Percentiles rank a stretch among this genome's conserved stretches.
These are phyloP conservation scores for Poecile montanus DNA, from an alignment of 2,797 vertebrate genomes.

Conservation along the genomic window DNA sequence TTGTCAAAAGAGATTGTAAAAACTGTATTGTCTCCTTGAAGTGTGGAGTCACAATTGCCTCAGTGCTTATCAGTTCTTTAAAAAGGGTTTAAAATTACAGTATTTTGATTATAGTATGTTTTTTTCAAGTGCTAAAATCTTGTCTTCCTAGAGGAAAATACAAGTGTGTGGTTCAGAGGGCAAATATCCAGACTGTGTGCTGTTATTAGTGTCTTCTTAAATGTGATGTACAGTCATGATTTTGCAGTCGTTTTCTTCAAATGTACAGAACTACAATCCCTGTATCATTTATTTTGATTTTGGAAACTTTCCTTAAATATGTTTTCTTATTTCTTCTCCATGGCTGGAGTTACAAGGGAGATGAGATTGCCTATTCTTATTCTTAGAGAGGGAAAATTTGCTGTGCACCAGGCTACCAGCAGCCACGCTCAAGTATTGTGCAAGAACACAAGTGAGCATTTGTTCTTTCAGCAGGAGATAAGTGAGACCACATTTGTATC, in stretches of 20 bases:
- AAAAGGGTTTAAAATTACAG: not conserved
- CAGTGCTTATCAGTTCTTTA: not conserved
- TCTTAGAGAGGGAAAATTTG: not conserved
- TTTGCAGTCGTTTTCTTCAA: not conserved
- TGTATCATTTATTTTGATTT: not conserved
- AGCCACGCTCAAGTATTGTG: not conserved
- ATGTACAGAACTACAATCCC: not conserved
- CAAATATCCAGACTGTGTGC: not conserved
- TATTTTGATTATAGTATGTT: not conserved
- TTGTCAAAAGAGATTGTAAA: not conserved
- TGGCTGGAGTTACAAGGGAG: not conserved
- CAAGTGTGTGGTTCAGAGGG: not conserved
- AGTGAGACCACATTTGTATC: not conserved
- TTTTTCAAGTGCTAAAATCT: not conserved
- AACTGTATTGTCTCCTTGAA: not conserved
- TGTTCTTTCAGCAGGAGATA: slow-evolving; percentile 15
- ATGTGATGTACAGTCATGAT: not conserved
- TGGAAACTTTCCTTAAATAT: not conserved
- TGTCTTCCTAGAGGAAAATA: not conserved
- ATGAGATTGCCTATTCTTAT: not conserved
- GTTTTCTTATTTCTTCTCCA: not conserved
- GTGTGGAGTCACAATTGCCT: not conserved
- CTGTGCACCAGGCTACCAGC: not conserved
- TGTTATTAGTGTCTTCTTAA: not conserved
- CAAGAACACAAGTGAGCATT: not conserved